Evolutionary conservation across 2,888 invertebrate species (phyloP), one percentile per base, ranked within the genome.

Genomic region (Xanthorhoe designata): DNA sequence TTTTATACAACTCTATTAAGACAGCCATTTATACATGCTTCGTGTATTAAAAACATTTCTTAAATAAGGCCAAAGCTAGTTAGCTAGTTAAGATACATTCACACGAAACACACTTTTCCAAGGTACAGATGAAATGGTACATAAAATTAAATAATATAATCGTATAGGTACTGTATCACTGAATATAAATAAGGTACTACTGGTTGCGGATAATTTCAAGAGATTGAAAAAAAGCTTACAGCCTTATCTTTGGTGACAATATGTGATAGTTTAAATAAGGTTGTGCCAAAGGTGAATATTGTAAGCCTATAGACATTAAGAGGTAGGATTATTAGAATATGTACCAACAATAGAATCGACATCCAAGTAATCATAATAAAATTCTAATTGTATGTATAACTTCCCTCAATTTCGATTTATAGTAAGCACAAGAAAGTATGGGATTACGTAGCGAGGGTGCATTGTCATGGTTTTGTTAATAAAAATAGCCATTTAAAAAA

Each of bases 191-290:
- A 82, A 89, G 86, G 85, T 89, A 89, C 86, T 78, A 70, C 68
- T 73, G 86, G 90, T 89, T 90, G 91, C 90, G 88, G 82, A 81
- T 78, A 71, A 77, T 80, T 79, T 80, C 71, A 68, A 17, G 47
- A 47, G 47, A 68, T 52, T 51, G 56, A 32, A 49, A 70, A n/a
- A 66, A 64, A 70, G 72, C 64, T 72, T 86, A 89, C 89, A 90
- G 89, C 90, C 90, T 85, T 81, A 81, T 91, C 92, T 92, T 92
- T 92, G 92, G 92, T 91, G 91, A 84, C 75, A 79, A 82, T 80
- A 65, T 54, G 51, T 69, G 63, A 69, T 61, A 67, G 58, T 54
- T 53, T 45, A 58, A 17, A 49, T 55, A 64, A 66, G 55, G 68
- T 68, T 49, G 50, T 62, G 55, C 47, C 32, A 24, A 13, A 80